Evolutionary conservation across 2,888 invertebrate genomes (phyloP).

Genomic region (Megamerina dolium): DNA sequence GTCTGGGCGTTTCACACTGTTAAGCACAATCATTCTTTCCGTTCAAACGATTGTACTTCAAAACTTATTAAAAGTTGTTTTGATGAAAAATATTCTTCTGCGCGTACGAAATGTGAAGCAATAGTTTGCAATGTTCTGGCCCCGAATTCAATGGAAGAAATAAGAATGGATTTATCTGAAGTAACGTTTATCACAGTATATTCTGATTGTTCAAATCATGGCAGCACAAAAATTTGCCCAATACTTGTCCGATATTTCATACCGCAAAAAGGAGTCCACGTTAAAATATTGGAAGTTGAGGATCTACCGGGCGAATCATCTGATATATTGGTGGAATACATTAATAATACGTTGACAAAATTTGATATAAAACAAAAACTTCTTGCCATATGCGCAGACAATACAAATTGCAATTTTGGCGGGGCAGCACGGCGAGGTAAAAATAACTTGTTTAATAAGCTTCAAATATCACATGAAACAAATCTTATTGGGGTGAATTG

Average conservation of each 20-base stretch:
- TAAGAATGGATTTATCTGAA: conserved; percentile 12
- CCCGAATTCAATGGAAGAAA: conserved; percentile 12
- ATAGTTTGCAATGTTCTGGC: conserved; percentile 14
- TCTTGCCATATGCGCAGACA: conserved; percentile 17
- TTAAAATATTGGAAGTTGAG: conserved; percentile 15
- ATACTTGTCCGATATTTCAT: conserved; percentile 19
- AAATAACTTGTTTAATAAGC: conserved; percentile 15
- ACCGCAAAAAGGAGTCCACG: conserved; percentile 14
- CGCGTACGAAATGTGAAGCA: conserved; percentile 9
- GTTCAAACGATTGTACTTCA: conserved; percentile 7
- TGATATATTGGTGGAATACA: conserved; percentile 15
- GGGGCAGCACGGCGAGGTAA: conserved; percentile 15
- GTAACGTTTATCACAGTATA: conserved; percentile 16
- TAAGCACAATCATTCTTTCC: conserved; percentile 3
- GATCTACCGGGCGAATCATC: conserved; percentile 17
- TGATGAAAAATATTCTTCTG: conserved; percentile 6
- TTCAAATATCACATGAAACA: conserved; percentile 8
- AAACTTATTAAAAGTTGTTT: conserved; percentile 8
- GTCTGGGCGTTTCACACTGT: neutral
- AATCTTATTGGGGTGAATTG: conserved; percentile 16
- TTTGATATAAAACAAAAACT: conserved; percentile 12
- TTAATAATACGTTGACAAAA: conserved; percentile 7
- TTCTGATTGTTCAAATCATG: conserved; percentile 19
- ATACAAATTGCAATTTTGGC: conserved; percentile 17
- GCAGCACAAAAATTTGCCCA: conserved; percentile 17